phyloP scores from a whole-genome alignment of 2,888 invertebrate genomes.

The Microdon myrmicae region DNA sequence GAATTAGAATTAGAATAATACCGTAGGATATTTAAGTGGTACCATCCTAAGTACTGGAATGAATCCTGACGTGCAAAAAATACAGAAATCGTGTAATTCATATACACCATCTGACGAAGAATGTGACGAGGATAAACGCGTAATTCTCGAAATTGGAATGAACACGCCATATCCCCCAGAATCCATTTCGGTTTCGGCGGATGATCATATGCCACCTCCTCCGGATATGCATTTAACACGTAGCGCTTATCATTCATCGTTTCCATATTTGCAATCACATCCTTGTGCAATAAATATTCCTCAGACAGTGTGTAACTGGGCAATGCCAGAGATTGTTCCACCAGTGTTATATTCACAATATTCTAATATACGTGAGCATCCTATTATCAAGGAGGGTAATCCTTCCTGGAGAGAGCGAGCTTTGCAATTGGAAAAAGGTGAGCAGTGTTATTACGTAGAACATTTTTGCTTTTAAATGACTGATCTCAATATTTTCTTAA shows the following conservation, averaged over 20 bases:
- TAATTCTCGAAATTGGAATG: slow-evolving; percentile 40
- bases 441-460: too few species aligned
- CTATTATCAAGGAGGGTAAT: slow-evolving; percentile 61
- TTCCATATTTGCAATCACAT: slow-evolving; percentile 41
- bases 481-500: too few species aligned
- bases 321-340: slow-evolving; percentile 58
- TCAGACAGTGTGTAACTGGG: slow-evolving; percentile 62
- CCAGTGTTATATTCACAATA: slow-evolving; percentile 53
- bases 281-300: slow-evolving; percentile 56
- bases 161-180: slow-evolving; percentile 17
- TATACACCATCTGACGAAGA: slow-evolving; percentile 37
- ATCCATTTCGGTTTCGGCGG: slow-evolving; percentile 18
- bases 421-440: slow-evolving; percentile 73
- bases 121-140: slow-evolving; percentile 27
- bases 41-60: too few species aligned
- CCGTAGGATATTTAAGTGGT: too few species aligned
- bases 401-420: slow-evolving; percentile 72
- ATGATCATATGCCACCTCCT: slow-evolving; percentile 19
- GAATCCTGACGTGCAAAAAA: slow-evolving; percentile 25
- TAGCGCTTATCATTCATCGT: slow-evolving; percentile 21
- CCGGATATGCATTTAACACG: slow-evolving; percentile 27
- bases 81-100: slow-evolving; percentile 24
- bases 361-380: slow-evolving; percentile 54
- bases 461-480: too few species aligned
- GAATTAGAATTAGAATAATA: not conserved